Percentiles rank a stretch among this genome's conserved stretches.
Evolutionary conservation across 2,888 invertebrate species (phyloP).

Genomic region (Agonum fuliginosum): DNA sequence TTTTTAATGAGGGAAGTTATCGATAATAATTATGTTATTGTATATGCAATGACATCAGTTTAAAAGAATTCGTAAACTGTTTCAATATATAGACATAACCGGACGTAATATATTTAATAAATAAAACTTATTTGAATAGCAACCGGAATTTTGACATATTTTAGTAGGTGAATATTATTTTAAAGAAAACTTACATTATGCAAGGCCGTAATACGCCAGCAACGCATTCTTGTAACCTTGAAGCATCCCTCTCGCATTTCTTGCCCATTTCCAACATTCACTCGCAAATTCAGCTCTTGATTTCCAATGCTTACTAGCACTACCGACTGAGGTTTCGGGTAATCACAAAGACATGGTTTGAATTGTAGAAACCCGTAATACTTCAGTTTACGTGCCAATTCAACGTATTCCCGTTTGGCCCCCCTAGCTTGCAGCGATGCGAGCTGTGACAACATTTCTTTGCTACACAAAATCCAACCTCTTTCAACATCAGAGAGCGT

Average conservation of each 20-base stretch:
- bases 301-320: slow-evolving; percentile 89
- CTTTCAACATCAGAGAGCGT: slow-evolving; percentile 89
- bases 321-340: slow-evolving; percentile 80
- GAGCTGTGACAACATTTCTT: slow-evolving; percentile 80
- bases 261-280: slow-evolving; percentile 74
- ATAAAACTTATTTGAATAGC: no score
- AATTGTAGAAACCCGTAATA: slow-evolving; percentile 94
- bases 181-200: slow-evolving; percentile 77
- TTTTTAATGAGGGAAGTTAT: no score
- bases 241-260: slow-evolving; percentile 89
- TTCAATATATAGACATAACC: no score
- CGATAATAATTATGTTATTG: no score
- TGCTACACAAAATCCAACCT: slow-evolving; percentile 87
- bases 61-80: no score
- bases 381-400: slow-evolving; percentile 87
- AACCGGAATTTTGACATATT: no score
- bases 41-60: no score
- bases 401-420: slow-evolving; percentile 92
- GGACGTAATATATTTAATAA: no score
- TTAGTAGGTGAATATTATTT: not conserved
- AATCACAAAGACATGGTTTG: slow-evolving; percentile 84
- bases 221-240: slow-evolving; percentile 96
- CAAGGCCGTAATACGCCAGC: slow-evolving; percentile 95
- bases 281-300: slow-evolving; percentile 86
- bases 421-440: slow-evolving; percentile 83